Base-by-base conservation (phyloP, 2,888 invertebrate species). In the Sthenelais limicola region DNA sequence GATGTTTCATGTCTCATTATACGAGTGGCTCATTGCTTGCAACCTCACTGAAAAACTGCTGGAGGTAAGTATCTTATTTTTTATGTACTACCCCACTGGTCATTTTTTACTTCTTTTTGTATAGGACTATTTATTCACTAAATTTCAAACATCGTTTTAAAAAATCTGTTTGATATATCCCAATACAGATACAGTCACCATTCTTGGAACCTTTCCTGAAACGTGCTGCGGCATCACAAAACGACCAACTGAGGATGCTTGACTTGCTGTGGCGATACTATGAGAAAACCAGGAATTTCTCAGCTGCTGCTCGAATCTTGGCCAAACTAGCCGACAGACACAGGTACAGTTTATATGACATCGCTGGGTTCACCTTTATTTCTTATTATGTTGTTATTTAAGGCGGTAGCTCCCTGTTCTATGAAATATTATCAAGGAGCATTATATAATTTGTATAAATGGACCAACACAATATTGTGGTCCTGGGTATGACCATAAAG, bases 201-300 rank as follows among this genome's bases (percentile, higher is more conserved):
- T 94, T 93, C 12, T 89, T 96, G 56, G 95, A 96, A 86, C 90
- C 91, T 32, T 96, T 93, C 87, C 89, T 96, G 54, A 91, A 88
- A 72, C 84, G 89, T 74, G 80, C 82, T 38, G 79, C 84, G 18
- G 76, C 78, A 30, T 30, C 58, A 15, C 82, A 80, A 58, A 76
- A 80, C 3, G 84, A 83, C 66, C 90, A 85, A 91, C 92, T 9
- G 90, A 92, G 62, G 88, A 91, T 78, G 87, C 90, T 94, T 77
- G 95, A 97, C 86, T 89, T 98, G 77, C 89, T 98, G 72, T 98
- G 98, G 98, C 96, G 96, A 88, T 97, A 94, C 86, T 96, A 98
- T 83, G 97, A 98, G 88, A 93, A 94, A 85, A 93, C 93, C 82
- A 93, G 93, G 33, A 95, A 97, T 86, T 98, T 96, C 85, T 92